These are phyloP conservation scores for Leptothorax acervorum DNA, from an alignment of 2,888 invertebrate species.

Conservation along the genomic window DNA sequence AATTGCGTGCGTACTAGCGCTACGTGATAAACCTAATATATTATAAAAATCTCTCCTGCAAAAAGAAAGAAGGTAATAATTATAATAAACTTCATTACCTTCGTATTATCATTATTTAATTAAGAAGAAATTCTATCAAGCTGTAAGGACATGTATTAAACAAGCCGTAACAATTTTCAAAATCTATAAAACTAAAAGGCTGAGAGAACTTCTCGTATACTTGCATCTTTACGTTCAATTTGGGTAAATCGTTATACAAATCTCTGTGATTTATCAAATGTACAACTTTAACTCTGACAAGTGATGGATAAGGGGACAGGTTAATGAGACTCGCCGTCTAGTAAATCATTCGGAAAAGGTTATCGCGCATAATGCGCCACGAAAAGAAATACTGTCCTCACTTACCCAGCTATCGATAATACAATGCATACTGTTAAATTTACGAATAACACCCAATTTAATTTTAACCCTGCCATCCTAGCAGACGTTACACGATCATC, in stretches of 20 bases:
- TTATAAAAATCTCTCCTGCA: conserved; percentile 96
- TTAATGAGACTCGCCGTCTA: conserved; percentile 25
- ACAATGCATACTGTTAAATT: conserved; percentile 62
- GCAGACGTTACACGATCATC: conserved; percentile 81
- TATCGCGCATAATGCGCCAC: not conserved
- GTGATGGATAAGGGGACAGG: conserved; percentile 1
- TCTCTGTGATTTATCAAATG: not conserved
- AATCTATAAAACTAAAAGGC: not conserved
- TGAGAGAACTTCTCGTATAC: not conserved
- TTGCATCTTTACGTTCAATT: not conserved
- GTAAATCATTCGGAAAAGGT: not conserved
- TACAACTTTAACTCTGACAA: conserved; percentile 29
- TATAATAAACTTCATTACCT: conserved; percentile 50
- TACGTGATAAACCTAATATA: conserved; percentile 94
- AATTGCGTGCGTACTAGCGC: conserved; percentile 96
- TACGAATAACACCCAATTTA: conserved; percentile 39
- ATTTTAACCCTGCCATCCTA: conserved; percentile 82
- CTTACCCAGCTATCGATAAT: conserved; percentile 81
- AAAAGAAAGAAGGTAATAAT: conserved; percentile 43
- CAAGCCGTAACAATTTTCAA: not conserved
- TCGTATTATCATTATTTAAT: not conserved
- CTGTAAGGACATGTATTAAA: not conserved
- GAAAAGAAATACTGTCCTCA: conserved; percentile 47
- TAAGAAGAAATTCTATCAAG: not conserved
- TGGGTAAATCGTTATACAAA: not conserved